Evolutionary conservation across 2,113 vertebrate species (phyloP).

Genomic region (Naja naja): DNA sequence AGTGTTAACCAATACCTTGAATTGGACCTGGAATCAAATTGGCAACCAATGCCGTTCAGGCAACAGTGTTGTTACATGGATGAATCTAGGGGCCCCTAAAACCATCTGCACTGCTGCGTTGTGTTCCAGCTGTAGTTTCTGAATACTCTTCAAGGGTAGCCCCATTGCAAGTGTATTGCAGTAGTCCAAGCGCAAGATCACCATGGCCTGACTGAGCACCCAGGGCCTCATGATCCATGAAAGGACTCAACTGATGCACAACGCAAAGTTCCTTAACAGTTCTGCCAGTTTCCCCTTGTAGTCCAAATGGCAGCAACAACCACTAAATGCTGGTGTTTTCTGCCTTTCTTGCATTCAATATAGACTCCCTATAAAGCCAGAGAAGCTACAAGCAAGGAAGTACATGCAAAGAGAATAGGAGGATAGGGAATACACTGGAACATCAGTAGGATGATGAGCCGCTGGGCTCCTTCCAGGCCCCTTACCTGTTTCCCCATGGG

Average conservation of each 20-base stretch:
- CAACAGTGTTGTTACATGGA: not conserved
- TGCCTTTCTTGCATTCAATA: not conserved
- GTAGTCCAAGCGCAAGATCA: too few relatives aligned
- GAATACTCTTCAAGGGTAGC: not conserved
- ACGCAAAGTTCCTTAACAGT: not conserved
- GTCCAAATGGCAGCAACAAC: not conserved
- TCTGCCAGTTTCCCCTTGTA: not conserved
- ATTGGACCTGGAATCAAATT: not conserved
- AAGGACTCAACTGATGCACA: not conserved
- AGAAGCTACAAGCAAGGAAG: not conserved
- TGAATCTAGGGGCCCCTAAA: not conserved
- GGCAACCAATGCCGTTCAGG: not conserved
- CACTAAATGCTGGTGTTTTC: not conserved
- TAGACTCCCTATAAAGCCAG: not conserved
- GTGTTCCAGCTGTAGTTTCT: not conserved
- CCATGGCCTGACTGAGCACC: too few relatives aligned
- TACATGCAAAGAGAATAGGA: not conserved
- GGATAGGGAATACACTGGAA: not conserved
- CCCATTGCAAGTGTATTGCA: not conserved
- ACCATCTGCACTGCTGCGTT: not conserved
- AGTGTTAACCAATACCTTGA: not conserved
- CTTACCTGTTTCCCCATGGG: conserved; percentile 97
- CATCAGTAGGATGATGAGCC: not conserved
- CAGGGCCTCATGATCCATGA: not conserved
- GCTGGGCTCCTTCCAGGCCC: not conserved